These are phyloP conservation scores for Hemistola chrysoprasaria DNA, from an alignment of 2,888 invertebrate genomes.

Conservation along the genomic window DNA sequence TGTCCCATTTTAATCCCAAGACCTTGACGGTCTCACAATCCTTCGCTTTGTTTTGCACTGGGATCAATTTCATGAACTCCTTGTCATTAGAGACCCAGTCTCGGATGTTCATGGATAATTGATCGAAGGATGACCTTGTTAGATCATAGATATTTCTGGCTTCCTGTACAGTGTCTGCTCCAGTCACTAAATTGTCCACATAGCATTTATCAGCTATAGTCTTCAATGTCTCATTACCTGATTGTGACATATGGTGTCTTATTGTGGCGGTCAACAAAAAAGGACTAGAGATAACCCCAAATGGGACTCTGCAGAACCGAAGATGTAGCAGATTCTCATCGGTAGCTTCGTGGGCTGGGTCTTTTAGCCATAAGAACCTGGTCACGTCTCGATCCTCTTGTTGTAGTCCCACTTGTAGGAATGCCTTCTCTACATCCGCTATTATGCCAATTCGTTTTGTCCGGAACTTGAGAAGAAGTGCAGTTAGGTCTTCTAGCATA, in stretches of 20 bases:
- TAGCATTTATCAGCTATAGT: not conserved
- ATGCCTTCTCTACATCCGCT: slow-evolving; percentile 36
- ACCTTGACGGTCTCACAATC: not conserved
- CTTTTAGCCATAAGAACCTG: slow-evolving; percentile 30
- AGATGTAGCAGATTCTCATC: slow-evolving; percentile 14
- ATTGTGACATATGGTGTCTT: not conserved
- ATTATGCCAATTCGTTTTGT: slow-evolving; percentile 20
- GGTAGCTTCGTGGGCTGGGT: not conserved
- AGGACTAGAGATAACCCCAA: slow-evolving; percentile 13
- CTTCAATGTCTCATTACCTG: not conserved
- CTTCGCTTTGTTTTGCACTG: not conserved
- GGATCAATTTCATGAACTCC: not conserved
- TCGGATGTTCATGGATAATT: slow-evolving; percentile 3
- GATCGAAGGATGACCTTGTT: not conserved
- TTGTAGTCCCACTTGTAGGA: slow-evolving; percentile 31
- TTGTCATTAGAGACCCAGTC: slow-evolving; percentile 2
- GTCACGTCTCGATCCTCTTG: slow-evolving; percentile 27
- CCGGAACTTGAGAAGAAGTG: slow-evolving; percentile 28
- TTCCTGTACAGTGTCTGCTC: not conserved
- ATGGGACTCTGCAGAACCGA: slow-evolving; percentile 18
- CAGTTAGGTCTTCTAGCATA: slow-evolving; percentile 32
- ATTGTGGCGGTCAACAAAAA: slow-evolving; percentile 9
- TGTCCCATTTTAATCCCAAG: not conserved
- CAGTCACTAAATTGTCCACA: slow-evolving; percentile 5
- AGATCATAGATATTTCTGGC: not conserved